phyloP scores from a whole-genome alignment of 2,797 vertebrate species.

The Liasis olivaceus region DNA sequence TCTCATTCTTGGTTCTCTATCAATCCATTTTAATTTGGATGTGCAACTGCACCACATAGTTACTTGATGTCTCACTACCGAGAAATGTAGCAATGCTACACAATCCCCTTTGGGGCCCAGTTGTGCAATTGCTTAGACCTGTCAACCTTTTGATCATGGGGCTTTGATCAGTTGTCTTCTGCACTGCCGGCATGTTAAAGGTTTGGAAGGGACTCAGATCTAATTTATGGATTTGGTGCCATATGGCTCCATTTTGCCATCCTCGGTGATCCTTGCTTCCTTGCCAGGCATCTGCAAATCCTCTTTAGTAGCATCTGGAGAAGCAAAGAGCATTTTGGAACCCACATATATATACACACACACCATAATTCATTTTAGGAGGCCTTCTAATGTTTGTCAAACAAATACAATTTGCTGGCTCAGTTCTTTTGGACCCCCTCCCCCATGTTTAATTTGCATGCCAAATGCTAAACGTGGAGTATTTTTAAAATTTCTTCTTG shows the following conservation, averaged over 20 bases:
- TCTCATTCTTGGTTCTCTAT: neutral
- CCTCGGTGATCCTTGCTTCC: neutral
- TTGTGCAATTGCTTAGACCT: slow-evolving; percentile 8
- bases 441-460: neutral
- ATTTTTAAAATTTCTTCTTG: slow-evolving; percentile 39
- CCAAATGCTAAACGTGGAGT: slow-evolving; percentile 5
- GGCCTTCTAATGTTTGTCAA: neutral
- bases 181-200: slow-evolving; percentile 25
- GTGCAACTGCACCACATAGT: neutral
- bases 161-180: slow-evolving; percentile 28
- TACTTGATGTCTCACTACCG: neutral
- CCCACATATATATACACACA: neutral
- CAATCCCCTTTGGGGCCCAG: neutral
- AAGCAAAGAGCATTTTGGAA: neutral
- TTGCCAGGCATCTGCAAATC: neutral
- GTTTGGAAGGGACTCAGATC: neutral
- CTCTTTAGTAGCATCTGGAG: neutral
- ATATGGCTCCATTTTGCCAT: slow-evolving; percentile 3
- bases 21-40: slow-evolving; percentile 18
- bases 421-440: neutral
- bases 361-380: neutral
- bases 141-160: neutral
- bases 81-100: neutral
- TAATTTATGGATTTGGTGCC: slow-evolving; percentile 10
- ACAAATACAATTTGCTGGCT: slow-evolving; percentile 13